phyloP scores from a whole-genome alignment of 2,797 vertebrate species.

The Bryconaethiops microstoma region DNA sequence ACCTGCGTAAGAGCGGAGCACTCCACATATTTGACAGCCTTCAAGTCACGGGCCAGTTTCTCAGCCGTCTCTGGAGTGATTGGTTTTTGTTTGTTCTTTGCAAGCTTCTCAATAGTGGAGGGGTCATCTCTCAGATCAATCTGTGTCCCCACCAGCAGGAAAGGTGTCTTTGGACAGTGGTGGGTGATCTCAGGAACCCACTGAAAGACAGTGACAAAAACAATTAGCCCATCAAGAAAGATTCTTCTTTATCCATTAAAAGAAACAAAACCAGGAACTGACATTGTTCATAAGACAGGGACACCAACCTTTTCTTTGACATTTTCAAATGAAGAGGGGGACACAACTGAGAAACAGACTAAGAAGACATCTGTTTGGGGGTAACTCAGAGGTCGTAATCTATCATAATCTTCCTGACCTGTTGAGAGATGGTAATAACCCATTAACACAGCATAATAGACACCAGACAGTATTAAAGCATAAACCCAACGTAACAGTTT shows the following conservation, averaged over 20 bases:
- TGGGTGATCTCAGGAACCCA: slow-evolving; percentile 87
- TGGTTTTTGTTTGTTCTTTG: slow-evolving; percentile 85
- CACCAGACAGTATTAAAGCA: neutral
- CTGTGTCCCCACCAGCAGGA: slow-evolving; percentile 84
- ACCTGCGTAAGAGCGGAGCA: slow-evolving; percentile 85
- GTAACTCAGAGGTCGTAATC: slow-evolving; percentile 84
- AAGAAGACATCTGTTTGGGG: slow-evolving; percentile 85
- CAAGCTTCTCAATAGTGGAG: slow-evolving; percentile 83
- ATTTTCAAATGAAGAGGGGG: slow-evolving; percentile 85
- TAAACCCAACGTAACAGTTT: neutral
- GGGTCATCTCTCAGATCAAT: slow-evolving; percentile 83
- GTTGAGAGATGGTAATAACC: slow-evolving; percentile 23
- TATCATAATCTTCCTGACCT: slow-evolving; percentile 86
- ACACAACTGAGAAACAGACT: slow-evolving; percentile 84
- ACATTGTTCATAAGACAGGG: neutral
- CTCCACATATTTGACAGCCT: slow-evolving; percentile 85
- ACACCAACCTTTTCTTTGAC: slow-evolving; percentile 82
- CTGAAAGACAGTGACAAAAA: slow-evolving; percentile 52
- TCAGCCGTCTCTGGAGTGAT: slow-evolving; percentile 82
- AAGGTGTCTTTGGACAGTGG: slow-evolving; percentile 87
- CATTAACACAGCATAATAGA: neutral
- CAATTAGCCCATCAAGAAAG: neutral
- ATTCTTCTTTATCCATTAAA: neutral
- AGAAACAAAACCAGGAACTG: neutral
- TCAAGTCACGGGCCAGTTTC: slow-evolving; percentile 81